Evolutionary conservation across 2,797 vertebrate genomes (phyloP).

Genomic region (Acipenser transmontanus): DNA sequence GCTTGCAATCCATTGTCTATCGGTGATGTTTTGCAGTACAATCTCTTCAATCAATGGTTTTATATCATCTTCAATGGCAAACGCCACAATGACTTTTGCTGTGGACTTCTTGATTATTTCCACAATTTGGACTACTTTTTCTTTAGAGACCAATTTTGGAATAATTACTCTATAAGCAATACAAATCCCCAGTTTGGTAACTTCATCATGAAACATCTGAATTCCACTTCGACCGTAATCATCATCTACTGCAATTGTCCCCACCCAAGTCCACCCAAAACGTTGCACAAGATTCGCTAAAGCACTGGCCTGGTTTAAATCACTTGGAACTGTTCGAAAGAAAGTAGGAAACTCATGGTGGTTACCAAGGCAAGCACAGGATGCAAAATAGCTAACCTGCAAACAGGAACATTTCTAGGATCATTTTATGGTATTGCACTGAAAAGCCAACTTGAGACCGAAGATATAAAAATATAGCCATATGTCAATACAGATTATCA

Average conservation of each 20-base stretch:
- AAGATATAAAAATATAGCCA: not conserved
- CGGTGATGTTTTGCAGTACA: conserved; percentile 38
- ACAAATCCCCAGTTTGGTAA: conserved; percentile 31
- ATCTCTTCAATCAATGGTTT: conserved; percentile 37
- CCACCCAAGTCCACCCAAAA: conserved; percentile 44
- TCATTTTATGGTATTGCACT: no score
- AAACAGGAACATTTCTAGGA: not conserved
- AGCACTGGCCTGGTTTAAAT: conserved; percentile 36
- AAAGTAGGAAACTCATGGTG: conserved; percentile 38
- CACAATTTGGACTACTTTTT: conserved; percentile 33
- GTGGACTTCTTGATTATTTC: conserved; percentile 33
- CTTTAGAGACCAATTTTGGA: conserved; percentile 31
- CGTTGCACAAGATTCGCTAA: conserved; percentile 33
- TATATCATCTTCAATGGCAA: conserved; percentile 41
- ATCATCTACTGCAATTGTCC: conserved; percentile 32
- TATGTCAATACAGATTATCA: not conserved
- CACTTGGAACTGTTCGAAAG: conserved; percentile 43
- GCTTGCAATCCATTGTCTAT: conserved; percentile 43
- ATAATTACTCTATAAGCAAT: conserved; percentile 36
- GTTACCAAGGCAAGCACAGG: conserved; percentile 40
- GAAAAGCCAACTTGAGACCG: no score
- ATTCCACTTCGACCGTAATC: conserved; percentile 38
- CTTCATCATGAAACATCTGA: conserved; percentile 34
- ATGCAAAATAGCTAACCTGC: conserved; percentile 45
- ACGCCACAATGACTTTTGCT: conserved; percentile 35